phyloP scores from a whole-genome alignment of 2,113 vertebrate species.

The Pandion haliaetus region DNA sequence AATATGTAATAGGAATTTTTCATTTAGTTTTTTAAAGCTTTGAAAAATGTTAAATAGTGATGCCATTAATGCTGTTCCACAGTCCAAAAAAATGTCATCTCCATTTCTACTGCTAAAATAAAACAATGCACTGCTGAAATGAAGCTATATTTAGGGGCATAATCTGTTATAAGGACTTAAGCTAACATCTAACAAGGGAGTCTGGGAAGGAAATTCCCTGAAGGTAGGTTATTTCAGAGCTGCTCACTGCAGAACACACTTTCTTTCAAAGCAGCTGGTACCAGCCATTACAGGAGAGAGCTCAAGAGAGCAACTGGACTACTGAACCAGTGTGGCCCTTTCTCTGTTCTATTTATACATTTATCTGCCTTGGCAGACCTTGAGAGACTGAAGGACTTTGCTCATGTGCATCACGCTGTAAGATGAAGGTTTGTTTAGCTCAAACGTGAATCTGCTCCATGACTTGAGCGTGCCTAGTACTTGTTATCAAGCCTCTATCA shows the following conservation, averaged over 20 bases:
- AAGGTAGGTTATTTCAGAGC: neutral
- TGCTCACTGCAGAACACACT: neutral
- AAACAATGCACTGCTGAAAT: neutral
- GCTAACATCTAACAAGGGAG: neutral
- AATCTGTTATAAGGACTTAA: neutral
- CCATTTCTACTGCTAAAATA: neutral
- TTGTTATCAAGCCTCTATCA: accelerated
- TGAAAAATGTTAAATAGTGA: neutral
- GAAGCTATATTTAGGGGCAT: neutral
- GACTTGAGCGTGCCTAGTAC: accelerated
- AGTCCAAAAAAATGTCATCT: neutral
- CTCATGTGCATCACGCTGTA: accelerated
- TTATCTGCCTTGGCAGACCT: neutral
- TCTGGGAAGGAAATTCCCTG: neutral
- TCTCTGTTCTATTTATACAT: neutral
- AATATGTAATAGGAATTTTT: neutral
- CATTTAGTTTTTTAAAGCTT: neutral
- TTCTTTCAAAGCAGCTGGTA: neutral
- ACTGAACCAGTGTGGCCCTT: neutral
- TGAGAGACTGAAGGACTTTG: neutral
- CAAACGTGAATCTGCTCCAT: neutral
- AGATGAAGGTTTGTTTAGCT: neutral
- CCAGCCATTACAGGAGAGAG: neutral
- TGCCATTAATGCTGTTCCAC: neutral
- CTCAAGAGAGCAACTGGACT: neutral